Evolutionary conservation across 2,797 vertebrate genomes (phyloP).

Genomic region (Ptychobarbus kaznakovi): DNA sequence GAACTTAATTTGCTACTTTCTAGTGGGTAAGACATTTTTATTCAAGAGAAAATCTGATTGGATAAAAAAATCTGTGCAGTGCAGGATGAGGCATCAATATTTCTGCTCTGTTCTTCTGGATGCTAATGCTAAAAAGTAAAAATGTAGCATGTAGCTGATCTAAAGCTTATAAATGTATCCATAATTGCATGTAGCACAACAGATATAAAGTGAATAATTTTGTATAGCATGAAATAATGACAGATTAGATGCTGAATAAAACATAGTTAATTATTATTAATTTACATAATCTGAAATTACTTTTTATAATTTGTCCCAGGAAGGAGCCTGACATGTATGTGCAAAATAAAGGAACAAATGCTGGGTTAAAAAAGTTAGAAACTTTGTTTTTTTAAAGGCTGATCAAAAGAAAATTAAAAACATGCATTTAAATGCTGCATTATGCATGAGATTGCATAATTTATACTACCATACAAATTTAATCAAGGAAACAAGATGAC

Average conservation of each 20-base stretch:
- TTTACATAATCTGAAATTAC: not conserved
- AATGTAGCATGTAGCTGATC: not conserved
- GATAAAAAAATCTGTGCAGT: not conserved
- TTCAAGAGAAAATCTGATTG: not conserved
- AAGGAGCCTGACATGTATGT: not conserved
- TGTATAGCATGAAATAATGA: not conserved
- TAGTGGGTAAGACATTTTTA: not conserved
- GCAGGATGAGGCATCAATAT: not conserved
- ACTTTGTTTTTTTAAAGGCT: conserved; percentile 62
- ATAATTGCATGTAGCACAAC: not conserved
- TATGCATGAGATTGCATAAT: conserved; percentile 89
- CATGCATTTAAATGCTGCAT: conserved; percentile 83
- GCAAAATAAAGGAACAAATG: conserved; percentile 27
- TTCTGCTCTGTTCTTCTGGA: not conserved
- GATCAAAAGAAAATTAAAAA: conserved; percentile 74
- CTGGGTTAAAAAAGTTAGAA: conserved; percentile 65
- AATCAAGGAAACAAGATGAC: conserved; percentile 87
- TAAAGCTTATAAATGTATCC: not conserved
- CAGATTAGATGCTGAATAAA: not conserved
- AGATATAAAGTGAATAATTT: not conserved
- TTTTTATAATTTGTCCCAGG: not conserved
- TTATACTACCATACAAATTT: conserved; percentile 86
- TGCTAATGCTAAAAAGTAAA: not conserved
- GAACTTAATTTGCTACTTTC: not conserved
- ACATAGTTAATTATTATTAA: not conserved